Conservation (phyloP, 2,113 vertebrate genomes). For the Coryphaenoides rupestris region DNA sequence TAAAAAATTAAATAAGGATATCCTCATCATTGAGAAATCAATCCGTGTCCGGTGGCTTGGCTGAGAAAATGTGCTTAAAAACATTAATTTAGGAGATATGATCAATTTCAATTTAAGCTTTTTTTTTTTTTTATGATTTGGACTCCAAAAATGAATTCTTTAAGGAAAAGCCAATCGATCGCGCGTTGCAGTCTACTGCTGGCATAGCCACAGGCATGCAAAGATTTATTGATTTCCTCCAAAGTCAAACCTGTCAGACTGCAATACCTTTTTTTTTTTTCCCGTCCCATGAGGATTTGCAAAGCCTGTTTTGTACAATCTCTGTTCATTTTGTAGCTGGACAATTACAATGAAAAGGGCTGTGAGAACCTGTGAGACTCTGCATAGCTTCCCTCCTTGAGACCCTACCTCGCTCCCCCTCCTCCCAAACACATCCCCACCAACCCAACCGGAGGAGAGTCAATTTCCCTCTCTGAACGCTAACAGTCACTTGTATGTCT, state of each 20-base stretch:
- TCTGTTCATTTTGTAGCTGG: too few relatives aligned
- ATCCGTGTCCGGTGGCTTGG: conserved; percentile 10
- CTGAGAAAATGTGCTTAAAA: conserved; percentile 2
- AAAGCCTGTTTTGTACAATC: too few relatives aligned
- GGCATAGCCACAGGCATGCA: conserved; percentile 34
- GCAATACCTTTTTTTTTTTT: conserved; percentile 17
- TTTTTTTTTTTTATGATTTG: conserved; percentile 22
- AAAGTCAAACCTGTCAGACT: conserved; percentile 25
- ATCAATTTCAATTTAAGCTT: conserved; percentile 42
- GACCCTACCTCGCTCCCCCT: too few relatives aligned
- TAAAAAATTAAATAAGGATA: not conserved
- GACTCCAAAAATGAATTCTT: conserved; percentile 26
- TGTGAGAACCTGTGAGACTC: too few relatives aligned
- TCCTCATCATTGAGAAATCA: not conserved
- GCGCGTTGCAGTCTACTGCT: conserved; percentile 25
- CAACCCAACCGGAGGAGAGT: too few relatives aligned
- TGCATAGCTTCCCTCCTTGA: too few relatives aligned
- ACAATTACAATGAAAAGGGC: too few relatives aligned
- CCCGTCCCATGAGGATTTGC: conserved; percentile 25
- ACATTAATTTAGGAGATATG: conserved; percentile 7
- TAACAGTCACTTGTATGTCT: too few relatives aligned
- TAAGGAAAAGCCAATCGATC: conserved; percentile 39
- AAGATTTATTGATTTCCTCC: conserved; percentile 39
- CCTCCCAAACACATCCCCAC: too few relatives aligned
- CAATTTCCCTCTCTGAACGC: too few relatives aligned